phyloP scores from a whole-genome alignment of 2,888 invertebrate genomes.

The Brachyptera putata region DNA sequence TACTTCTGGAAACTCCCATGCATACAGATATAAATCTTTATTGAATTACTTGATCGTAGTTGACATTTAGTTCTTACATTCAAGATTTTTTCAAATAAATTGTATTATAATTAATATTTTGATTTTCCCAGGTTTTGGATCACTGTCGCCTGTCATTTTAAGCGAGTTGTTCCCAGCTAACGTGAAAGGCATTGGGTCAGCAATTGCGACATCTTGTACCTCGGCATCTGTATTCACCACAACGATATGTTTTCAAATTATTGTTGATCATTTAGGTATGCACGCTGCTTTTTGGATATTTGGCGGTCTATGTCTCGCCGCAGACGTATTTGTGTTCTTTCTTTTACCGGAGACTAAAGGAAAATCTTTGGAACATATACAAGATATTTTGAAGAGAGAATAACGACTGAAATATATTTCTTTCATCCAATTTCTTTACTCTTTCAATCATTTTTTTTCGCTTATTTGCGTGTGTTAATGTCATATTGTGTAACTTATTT shows the following conservation, averaged over 20 bases:
- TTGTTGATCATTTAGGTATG: conserved; percentile 57
- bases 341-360: conserved; percentile 87
- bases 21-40: too few species aligned
- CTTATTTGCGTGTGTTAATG: too few species aligned
- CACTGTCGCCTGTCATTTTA: conserved; percentile 77
- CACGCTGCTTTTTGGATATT: conserved; percentile 70
- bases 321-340: conserved; percentile 65
- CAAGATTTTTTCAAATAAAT: too few species aligned
- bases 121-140: conserved; percentile 59
- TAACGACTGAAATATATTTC: too few species aligned
- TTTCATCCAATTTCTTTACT: too few species aligned
- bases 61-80: too few species aligned
- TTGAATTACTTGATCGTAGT: too few species aligned
- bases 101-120: too few species aligned
- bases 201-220: conserved; percentile 71
- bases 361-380: conserved; percentile 78
- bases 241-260: conserved; percentile 62
- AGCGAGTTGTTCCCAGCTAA: conserved; percentile 77
- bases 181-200: conserved; percentile 70
- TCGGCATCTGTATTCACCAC: conserved; percentile 73
- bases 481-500: too few species aligned
- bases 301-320: conserved; percentile 54
- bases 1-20: too few species aligned
- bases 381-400: conserved; percentile 55
- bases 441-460: too few species aligned